Percentiles rank a stretch among this genome's conserved stretches.
These are phyloP conservation scores for Epiblema foenella DNA, from an alignment of 2,888 invertebrate species.

Conservation along the genomic window DNA sequence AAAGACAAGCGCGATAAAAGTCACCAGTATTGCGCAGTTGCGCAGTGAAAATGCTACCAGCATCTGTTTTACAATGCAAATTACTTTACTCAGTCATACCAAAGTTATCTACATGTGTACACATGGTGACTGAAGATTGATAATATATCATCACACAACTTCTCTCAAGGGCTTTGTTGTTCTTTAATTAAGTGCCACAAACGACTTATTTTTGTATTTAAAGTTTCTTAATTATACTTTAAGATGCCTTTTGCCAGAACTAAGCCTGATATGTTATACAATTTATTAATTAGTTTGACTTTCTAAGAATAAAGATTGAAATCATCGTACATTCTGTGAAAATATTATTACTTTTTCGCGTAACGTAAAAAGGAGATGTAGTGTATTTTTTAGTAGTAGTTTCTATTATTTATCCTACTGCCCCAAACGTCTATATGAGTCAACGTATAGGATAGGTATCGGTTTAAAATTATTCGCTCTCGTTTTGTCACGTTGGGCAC, in stretches of 20 bases:
- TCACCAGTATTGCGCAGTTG: not conserved
- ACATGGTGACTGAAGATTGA: constrained; percentile 2
- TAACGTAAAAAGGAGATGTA: not conserved
- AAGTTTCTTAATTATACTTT: constrained; percentile 10
- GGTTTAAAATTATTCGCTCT: too few species aligned
- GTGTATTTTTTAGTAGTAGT: not conserved
- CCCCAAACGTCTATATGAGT: not conserved
- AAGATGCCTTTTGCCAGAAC: constrained; percentile 1
- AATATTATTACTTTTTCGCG: too few species aligned
- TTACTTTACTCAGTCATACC: not conserved
- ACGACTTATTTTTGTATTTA: constrained; percentile 7
- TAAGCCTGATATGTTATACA: not conserved
- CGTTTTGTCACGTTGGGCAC: not conserved
- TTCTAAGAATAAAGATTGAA: not conserved
- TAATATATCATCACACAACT: constrained; percentile 12
- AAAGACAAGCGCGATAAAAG: not conserved
- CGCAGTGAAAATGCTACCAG: constrained; percentile 17
- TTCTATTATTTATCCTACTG: not conserved
- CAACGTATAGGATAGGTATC: too few species aligned
- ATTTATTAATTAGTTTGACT: constrained; percentile 1
- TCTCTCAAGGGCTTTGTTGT: constrained; percentile 8
- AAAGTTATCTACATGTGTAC: not conserved
- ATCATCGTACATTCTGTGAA: not conserved
- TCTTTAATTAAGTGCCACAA: constrained; percentile 6
- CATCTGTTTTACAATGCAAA: constrained; percentile 22